phyloP scores from a whole-genome alignment of 2,797 vertebrate genomes.

The Gymnothorax reevesii region DNA sequence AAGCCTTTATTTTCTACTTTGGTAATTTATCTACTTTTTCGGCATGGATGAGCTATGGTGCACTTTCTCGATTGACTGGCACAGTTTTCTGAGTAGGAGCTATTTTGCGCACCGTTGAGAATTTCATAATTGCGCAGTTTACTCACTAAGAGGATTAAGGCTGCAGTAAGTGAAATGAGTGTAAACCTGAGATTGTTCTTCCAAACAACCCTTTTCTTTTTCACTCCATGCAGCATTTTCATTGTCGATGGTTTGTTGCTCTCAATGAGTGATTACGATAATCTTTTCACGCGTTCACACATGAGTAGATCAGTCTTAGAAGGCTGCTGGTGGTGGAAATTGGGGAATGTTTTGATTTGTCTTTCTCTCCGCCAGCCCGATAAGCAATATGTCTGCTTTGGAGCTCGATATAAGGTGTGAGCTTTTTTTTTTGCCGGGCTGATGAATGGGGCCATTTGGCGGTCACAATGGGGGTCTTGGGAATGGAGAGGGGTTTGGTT shows the following conservation, averaged over 20 bases:
- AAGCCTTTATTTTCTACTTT: background rate
- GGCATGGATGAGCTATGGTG: background rate
- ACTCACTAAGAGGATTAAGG: background rate
- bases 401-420: background rate
- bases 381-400: background rate
- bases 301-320: background rate
- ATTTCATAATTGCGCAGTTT: background rate
- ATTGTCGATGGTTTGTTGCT: background rate
- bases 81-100: background rate
- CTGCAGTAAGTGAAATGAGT: background rate
- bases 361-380: no score
- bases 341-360: background rate
- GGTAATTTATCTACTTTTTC: background rate
- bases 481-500: background rate
- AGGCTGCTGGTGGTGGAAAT: background rate
- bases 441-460: slow-evolving; percentile 27
- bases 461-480: background rate
- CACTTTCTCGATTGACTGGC: background rate
- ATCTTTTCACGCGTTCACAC: background rate
- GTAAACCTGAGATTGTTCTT: background rate
- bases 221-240: background rate
- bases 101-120: background rate
- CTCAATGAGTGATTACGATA: background rate
- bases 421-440: background rate
- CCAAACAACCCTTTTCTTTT: background rate